Conservation (phyloP, 2,113 vertebrate genomes). For the Mystacornis crossleyi region DNA sequence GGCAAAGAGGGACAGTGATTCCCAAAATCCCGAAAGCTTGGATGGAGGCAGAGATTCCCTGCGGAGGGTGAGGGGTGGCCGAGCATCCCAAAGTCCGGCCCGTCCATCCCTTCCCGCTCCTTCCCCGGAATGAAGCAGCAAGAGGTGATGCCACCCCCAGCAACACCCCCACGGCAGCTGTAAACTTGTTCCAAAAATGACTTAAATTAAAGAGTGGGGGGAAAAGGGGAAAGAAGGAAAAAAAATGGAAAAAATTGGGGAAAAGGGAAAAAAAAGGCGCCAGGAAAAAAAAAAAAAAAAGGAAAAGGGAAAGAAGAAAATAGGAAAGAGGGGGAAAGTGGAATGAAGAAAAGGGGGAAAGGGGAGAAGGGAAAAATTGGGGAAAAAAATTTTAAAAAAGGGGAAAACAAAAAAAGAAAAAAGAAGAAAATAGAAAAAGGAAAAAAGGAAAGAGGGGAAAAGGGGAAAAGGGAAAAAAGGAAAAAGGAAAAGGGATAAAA, state of each 20-base stretch:
- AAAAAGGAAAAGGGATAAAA: too few species aligned
- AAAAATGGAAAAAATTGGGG: too few species aligned
- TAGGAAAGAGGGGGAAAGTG: too few species aligned
- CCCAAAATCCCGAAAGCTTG: background rate
- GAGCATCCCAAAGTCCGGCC: background rate
- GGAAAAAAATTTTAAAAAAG: too few species aligned
- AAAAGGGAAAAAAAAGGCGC: too few species aligned
- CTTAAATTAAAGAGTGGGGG: background rate
- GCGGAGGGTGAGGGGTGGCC: rapidly evolving
- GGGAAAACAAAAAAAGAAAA: too few species aligned
- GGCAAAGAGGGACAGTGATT: background rate
- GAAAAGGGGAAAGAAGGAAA: too few species aligned
- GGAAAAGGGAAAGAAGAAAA: rapidly evolving
- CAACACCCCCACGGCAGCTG: slow-evolving; percentile 39
- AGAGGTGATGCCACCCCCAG: background rate
- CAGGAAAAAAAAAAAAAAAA: background rate
- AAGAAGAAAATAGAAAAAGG: too few species aligned
- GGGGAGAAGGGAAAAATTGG: background rate
- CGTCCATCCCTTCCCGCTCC: background rate
- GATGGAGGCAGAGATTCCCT: background rate
- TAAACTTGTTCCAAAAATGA: slow-evolving; percentile 74
- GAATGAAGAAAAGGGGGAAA: background rate
- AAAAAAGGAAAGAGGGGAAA: rapidly evolving
- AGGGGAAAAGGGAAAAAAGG: too few species aligned
- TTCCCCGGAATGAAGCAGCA: background rate